Evolutionary conservation across 2,113 vertebrate genomes (phyloP).

Genomic region (Nothoprocta perdicaria): DNA sequence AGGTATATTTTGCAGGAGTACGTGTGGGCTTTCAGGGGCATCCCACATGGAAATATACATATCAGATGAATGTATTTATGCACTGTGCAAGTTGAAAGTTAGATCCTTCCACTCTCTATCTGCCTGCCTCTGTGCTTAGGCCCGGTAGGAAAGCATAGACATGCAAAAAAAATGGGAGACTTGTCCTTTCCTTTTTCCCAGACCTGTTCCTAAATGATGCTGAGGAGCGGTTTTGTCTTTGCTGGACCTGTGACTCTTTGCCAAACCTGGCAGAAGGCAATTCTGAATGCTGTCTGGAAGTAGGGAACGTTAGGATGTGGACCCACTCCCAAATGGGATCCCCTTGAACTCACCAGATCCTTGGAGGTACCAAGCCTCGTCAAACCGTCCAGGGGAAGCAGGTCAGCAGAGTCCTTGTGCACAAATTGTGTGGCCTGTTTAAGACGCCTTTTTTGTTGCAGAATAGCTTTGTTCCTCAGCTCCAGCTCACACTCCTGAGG

Average conservation of each 20-base stretch:
- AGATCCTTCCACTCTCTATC: background rate
- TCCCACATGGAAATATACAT: background rate
- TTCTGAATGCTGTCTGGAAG: background rate
- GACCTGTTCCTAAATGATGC: background rate
- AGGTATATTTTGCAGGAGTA: background rate
- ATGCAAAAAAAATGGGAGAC: background rate
- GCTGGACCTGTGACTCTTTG: background rate
- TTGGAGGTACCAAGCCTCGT: constrained; percentile 94
- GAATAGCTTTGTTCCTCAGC: constrained; percentile 86
- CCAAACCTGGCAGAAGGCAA: background rate
- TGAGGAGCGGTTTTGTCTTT: background rate
- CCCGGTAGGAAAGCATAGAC: background rate
- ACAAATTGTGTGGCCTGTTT: constrained; percentile 94
- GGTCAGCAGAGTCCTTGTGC: constrained; percentile 97
- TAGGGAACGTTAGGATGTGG: background rate
- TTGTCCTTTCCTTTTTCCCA: background rate
- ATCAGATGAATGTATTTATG: background rate
- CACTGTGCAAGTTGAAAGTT: background rate
- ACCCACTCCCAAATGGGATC: background rate
- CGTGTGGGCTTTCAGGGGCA: background rate
- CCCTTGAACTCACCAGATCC: constrained; percentile 89
- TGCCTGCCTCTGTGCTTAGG: background rate
- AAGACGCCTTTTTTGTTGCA: constrained; percentile 91
- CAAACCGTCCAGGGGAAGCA: constrained; percentile 94
- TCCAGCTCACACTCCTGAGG: constrained; percentile 81